Conservation (phyloP, 2,113 vertebrate species). For the Mirza zaza region DNA sequence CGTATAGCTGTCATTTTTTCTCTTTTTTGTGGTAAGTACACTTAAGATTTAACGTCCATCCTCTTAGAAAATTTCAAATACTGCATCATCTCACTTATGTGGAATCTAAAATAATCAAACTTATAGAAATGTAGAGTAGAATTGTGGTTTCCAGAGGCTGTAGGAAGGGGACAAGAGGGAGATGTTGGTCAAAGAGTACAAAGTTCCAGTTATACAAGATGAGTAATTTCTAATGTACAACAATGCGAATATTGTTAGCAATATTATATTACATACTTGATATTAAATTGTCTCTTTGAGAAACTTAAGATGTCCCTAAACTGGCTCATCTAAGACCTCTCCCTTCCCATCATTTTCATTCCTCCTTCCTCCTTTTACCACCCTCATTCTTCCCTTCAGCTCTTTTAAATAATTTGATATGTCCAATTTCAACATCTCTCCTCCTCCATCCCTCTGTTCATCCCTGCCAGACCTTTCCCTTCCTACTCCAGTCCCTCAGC, state of each 20-base stretch:
- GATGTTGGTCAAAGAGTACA: not conserved
- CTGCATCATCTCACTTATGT: not conserved
- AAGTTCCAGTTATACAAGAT: not conserved
- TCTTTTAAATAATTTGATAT: not conserved
- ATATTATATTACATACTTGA: not conserved
- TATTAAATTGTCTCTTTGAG: not conserved
- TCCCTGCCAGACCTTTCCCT: not conserved
- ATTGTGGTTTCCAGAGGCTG: not conserved
- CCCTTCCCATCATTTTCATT: not conserved
- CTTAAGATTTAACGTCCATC: not conserved
- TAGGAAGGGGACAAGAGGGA: not conserved
- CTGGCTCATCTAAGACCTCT: not conserved
- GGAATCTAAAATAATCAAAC: not conserved
- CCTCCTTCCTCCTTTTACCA: not conserved
- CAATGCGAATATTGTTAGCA: not conserved
- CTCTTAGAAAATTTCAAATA: not conserved
- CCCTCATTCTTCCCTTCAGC: not conserved
- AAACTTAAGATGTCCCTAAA: not conserved
- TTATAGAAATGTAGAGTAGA: not conserved
- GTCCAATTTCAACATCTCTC: not conserved
- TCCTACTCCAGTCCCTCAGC: not conserved
- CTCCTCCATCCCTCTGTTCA: not conserved
- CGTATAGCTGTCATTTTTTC: not conserved
- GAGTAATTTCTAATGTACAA: not conserved
- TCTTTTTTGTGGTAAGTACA: not conserved